Base-by-base conservation (phyloP, 2,113 vertebrate species). In the Siniperca knerii region DNA sequence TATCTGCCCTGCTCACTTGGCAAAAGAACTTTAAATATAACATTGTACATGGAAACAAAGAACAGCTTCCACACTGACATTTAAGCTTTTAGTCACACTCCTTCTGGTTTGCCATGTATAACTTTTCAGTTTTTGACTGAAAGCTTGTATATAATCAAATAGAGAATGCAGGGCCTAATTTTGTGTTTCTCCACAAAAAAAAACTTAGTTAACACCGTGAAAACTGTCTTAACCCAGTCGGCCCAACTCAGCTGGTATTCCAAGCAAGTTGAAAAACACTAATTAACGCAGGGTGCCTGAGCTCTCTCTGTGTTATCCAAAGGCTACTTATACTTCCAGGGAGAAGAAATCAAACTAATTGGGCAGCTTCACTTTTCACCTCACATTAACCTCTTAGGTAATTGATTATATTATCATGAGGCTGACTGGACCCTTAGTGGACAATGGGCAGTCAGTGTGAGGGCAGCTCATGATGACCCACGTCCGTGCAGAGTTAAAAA, bases 301-400 rank as follows among this genome's bases (percentile, higher is more conserved):
- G 35, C 67, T 64, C 37, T 46, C 48, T 57, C 64, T 8, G 70
- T 23, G 57, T 54, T 68, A 74, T 84, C 88, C 8, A 68, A 82
- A 83, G 68, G 81, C 68, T 79, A 80, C 66, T 73, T 77, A 86
- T 58, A 74, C 73, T 33, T 76, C 84, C 77, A 70, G 21, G 18
- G 67, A 68, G 74, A 58, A 72, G 65, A 75, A 87, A 86, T 79
- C 64, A 74, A 75, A 82, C 60, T 90, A 88, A 90, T 81, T 85
- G 62, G 71, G 37, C 33, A 79, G 75, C 83, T 78, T 88, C 81
- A 75, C 70, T 67, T 86, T 79, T 84, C 77, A 62, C 77, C 77
- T 81, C 74, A 54, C 58, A 71, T 84, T 77, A 85, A 87, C 71
- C 73, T 85, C 64, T n/a, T 54, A 44, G 72, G 79, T 79, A 81